Evolutionary conservation across 2,113 vertebrate species (phyloP).

Genomic region (Tretioscincus oriximinensis): DNA sequence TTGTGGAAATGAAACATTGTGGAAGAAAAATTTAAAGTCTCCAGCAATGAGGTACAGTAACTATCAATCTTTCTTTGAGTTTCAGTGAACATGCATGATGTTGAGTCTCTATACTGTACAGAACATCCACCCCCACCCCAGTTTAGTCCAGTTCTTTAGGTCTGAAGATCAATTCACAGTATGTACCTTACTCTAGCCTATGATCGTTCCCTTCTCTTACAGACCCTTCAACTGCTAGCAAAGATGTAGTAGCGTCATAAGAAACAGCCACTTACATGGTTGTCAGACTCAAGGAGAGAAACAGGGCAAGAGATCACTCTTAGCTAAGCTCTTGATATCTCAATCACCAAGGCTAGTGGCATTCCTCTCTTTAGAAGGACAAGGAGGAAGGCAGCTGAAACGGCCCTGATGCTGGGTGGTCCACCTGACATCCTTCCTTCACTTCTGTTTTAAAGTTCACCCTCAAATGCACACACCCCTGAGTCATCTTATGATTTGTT

Average conservation of each 20-base stretch:
- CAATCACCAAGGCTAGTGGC: constrained; percentile 13
- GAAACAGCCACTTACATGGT: background rate
- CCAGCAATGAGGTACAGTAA: background rate
- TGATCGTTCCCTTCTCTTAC: background rate
- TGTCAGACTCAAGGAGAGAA: constrained; percentile 5
- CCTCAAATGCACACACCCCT: rapidly evolving
- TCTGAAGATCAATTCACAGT: no score
- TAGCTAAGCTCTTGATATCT: constrained; percentile 25
- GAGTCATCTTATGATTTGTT: rapidly evolving
- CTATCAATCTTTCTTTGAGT: background rate
- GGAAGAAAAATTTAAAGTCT: background rate
- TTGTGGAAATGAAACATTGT: background rate
- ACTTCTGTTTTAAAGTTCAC: rapidly evolving
- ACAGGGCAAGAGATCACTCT: background rate
- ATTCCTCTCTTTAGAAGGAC: constrained; percentile 11
- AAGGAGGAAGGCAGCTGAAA: background rate
- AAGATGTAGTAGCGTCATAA: background rate
- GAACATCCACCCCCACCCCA: no score
- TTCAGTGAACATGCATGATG: background rate
- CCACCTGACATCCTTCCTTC: background rate
- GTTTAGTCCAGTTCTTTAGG: no score
- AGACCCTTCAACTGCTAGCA: background rate
- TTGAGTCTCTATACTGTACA: no score
- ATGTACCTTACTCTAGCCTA: background rate
- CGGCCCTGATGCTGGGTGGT: constrained; percentile 1